These are phyloP conservation scores for Pangasius krempfi DNA, from an alignment of 2,797 vertebrate species.

Conservation along the genomic window DNA sequence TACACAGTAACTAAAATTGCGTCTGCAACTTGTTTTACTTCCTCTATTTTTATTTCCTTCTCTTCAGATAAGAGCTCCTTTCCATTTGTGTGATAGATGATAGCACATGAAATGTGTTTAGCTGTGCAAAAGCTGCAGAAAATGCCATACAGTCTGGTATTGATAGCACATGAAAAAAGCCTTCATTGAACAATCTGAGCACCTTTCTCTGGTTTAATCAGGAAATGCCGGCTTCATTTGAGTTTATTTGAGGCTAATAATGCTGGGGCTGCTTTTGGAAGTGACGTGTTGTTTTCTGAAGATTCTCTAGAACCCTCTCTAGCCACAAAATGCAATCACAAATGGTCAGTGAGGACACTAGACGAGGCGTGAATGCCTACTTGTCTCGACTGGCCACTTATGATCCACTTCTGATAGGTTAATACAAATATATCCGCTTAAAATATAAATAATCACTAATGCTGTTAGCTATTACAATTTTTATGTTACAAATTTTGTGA, in stretches of 20 bases:
- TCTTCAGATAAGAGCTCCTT: not conserved
- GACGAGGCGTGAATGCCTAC: not conserved
- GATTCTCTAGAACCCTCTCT: not conserved
- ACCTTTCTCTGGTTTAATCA: slow-evolving; percentile 1
- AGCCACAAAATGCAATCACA: not conserved
- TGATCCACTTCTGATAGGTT: not conserved
- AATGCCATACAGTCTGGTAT: slow-evolving; percentile 10
- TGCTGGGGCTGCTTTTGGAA: not conserved
- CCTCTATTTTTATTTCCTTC: not conserved
- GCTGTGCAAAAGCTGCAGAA: not conserved
- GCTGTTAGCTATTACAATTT: not conserved
- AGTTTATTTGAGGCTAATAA: not conserved
- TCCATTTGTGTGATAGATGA: slow-evolving; percentile 11
- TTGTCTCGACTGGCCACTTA: not conserved
- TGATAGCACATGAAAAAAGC: not conserved
- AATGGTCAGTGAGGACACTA: not conserved
- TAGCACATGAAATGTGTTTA: not conserved
- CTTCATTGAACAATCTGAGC: not conserved
- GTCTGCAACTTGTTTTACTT: no score
- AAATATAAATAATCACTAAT: not conserved
- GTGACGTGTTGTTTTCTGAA: not conserved
- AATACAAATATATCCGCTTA: not conserved
- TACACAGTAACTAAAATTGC: not conserved
- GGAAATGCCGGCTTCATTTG: not conserved
- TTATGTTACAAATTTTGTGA: not conserved